phyloP scores from a whole-genome alignment of 2,888 invertebrate species.

The Nephrotoma flavescens region DNA sequence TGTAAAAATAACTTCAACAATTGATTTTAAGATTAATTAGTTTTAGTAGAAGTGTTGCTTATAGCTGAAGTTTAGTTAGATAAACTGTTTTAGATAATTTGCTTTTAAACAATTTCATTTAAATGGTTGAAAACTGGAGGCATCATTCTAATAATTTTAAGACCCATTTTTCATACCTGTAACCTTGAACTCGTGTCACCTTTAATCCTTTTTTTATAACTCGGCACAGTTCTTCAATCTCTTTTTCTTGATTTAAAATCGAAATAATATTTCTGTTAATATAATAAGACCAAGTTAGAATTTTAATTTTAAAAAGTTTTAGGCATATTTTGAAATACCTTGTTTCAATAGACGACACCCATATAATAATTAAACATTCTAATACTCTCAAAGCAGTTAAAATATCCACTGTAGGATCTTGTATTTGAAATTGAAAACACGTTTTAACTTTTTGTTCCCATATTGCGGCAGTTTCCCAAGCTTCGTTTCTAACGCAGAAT shows the following conservation, averaged over 20 bases:
- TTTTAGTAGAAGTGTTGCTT: too few species aligned
- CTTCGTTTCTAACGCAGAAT: slow-evolving; percentile 32
- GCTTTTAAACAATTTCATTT: too few species aligned
- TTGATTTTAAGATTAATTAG: too few species aligned
- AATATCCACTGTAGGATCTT: slow-evolving; percentile 26
- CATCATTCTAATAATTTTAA: too few species aligned
- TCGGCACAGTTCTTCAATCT: background rate
- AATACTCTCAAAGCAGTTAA: slow-evolving; percentile 37
- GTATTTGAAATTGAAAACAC: slow-evolving; percentile 19
- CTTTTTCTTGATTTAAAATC: background rate
- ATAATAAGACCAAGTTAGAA: background rate
- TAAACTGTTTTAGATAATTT: too few species aligned
- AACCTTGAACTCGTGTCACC: background rate
- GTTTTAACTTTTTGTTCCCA: slow-evolving; percentile 37
- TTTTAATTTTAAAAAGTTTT: background rate
- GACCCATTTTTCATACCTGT: background rate
- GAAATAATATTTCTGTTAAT: background rate
- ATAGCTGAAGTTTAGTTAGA: too few species aligned
- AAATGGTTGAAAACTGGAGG: too few species aligned
- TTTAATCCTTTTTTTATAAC: background rate
- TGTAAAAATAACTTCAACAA: too few species aligned
- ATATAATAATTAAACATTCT: slow-evolving; percentile 32
- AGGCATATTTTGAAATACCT: slow-evolving; percentile 21
- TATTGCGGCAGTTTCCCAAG: slow-evolving; percentile 40
- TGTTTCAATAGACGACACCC: slow-evolving; percentile 35